Percentiles rank a stretch among this genome's conserved stretches.
These are phyloP conservation scores for Onychomys torridus DNA, from an alignment of 2,797 vertebrate species.

Conservation along the genomic window DNA sequence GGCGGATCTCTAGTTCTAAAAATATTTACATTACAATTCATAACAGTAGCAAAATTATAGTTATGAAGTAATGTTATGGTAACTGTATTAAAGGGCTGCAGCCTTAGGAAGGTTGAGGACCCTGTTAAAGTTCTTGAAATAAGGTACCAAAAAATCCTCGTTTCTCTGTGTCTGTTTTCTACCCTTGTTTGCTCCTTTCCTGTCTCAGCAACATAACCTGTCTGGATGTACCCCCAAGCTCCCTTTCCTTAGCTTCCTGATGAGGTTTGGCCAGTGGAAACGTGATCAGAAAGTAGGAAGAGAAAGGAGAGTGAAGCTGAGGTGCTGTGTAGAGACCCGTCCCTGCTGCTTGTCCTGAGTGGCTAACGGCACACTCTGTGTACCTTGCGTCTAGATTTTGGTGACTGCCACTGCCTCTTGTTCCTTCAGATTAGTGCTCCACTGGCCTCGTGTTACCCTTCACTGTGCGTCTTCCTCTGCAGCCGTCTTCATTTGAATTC, in stretches of 20 bases:
- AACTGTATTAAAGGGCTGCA: neutral
- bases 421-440: neutral
- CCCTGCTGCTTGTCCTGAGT: neutral
- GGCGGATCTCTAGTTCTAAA: neutral
- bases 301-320: neutral
- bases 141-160: neutral
- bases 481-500: neutral
- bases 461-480: neutral
- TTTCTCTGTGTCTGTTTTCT: neutral
- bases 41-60: neutral
- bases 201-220: neutral
- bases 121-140: neutral
- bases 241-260: conserved; percentile 2
- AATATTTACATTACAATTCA: neutral
- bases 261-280: conserved; percentile 33
- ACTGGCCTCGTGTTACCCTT: neutral
- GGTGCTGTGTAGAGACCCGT: neutral
- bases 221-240: neutral
- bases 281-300: neutral
- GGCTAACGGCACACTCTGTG: neutral
- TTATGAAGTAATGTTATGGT: neutral
- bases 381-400: neutral
- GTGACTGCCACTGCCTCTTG: neutral
- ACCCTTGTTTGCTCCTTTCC: neutral
- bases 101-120: neutral